Conservation (phyloP, 2,113 vertebrate species). For the Carlito syrichta region DNA sequence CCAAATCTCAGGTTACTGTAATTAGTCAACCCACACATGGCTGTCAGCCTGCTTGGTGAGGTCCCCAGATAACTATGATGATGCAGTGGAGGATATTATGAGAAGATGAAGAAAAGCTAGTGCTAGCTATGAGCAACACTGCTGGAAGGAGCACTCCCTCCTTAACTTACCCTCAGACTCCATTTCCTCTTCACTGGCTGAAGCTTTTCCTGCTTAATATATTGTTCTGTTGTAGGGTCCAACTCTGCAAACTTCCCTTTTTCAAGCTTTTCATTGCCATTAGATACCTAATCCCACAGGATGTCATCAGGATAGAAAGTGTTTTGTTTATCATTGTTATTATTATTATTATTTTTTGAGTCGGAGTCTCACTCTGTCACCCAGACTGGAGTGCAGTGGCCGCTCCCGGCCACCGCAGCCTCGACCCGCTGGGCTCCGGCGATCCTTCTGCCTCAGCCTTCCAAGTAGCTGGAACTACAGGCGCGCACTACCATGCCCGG, state of each 20-base stretch:
- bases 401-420: no score
- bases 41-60: background rate
- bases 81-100: background rate
- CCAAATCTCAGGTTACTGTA: slow-evolving; percentile 45
- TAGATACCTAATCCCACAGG: background rate
- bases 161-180: background rate
- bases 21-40: slow-evolving; percentile 64
- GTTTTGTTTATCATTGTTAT: no score
- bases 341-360: no score
- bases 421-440: no score
- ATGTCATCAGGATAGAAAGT: background rate
- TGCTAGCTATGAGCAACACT: accelerated
- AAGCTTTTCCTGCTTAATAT: background rate
- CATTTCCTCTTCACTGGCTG: background rate
- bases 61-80: background rate
- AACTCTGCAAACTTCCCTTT: background rate
- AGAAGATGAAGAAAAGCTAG: background rate
- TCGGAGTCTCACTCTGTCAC: no score
- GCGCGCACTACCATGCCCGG: no score
- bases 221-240: background rate
- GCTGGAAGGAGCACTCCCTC: background rate
- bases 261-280: background rate
- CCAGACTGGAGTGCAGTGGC: no score
- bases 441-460: no score
- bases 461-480: no score